phyloP scores from a whole-genome alignment of 1,140 invertebrate genomes.

The Hestina assimilis region DNA sequence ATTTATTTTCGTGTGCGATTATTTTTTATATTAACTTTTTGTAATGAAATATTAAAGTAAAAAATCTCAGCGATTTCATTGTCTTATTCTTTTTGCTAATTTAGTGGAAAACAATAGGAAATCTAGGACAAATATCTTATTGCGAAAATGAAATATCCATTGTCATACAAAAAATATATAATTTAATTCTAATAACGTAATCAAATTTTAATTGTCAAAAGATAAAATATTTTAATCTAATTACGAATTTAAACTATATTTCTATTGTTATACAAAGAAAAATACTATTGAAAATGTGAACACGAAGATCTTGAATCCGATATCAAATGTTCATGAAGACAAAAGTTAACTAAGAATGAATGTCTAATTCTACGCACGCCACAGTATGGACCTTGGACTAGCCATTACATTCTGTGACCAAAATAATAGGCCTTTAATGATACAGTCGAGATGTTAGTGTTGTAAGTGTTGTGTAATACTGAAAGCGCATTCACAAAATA shows the following conservation, averaged over 20 bases:
- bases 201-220: too few species aligned
- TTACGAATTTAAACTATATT: slow-evolving; percentile 6
- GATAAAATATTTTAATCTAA: too few species aligned
- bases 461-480: slow-evolving; percentile 45
- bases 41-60: too few species aligned
- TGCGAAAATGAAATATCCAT: too few species aligned
- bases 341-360: slow-evolving; percentile 4
- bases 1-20: not conserved
- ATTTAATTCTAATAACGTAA: too few species aligned
- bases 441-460: slow-evolving; percentile 32
- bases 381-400: slow-evolving; percentile 27
- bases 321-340: slow-evolving; percentile 8
- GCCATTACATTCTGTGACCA: slow-evolving; percentile 32
- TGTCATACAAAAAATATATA: too few species aligned
- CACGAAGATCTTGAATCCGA: not conserved
- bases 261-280: slow-evolving; percentile 8
- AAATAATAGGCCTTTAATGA: slow-evolving; percentile 48
- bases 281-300: not conserved
- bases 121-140: not conserved
- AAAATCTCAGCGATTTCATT: too few species aligned
- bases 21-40: too few species aligned
- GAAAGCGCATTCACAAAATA: slow-evolving; percentile 48
- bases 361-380: slow-evolving; percentile 12
- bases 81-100: too few species aligned
- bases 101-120: not conserved